These are phyloP conservation scores for Parnassius orleans DNA, from an alignment of 2,888 invertebrate genomes.

Conservation along the genomic window DNA sequence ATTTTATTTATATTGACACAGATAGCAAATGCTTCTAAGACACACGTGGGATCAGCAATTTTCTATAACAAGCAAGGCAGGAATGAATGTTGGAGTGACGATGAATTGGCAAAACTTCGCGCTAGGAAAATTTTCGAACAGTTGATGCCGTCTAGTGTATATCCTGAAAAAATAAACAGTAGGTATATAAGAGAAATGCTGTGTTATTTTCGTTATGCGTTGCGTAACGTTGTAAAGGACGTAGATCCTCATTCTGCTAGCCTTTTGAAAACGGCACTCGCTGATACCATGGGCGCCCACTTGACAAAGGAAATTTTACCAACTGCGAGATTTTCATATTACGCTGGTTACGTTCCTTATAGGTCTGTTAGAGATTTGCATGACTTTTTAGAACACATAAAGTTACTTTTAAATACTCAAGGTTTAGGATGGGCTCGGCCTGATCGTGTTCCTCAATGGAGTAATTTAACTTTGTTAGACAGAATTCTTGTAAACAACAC, in stretches of 20 bases:
- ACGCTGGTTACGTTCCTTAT: constrained; percentile 68
- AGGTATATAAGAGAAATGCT: constrained; percentile 53
- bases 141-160: constrained; percentile 46
- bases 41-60: constrained; percentile 59
- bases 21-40: constrained; percentile 36
- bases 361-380: constrained; percentile 53
- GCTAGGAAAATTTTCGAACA: constrained; percentile 61
- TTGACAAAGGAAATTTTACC: constrained; percentile 63
- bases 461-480: constrained; percentile 63
- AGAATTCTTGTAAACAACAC: no score
- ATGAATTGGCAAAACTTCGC: constrained; percentile 58
- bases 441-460: constrained; percentile 46
- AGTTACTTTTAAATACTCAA: constrained; percentile 58
- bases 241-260: constrained; percentile 38
- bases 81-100: constrained; percentile 58
- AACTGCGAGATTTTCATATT: constrained; percentile 62
- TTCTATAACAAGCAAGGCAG: constrained; percentile 47
- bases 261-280: constrained; percentile 56
- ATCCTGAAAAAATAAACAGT: constrained; percentile 53
- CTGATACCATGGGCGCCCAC: constrained; percentile 67
- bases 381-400: constrained; percentile 53
- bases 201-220: constrained; percentile 51
- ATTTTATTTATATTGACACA: constrained; percentile 47
- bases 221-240: constrained; percentile 41
- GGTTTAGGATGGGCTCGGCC: constrained; percentile 65